A percentile compares a stretch with the other conserved stretches of the same genome.
Evolutionary conservation across 2,113 vertebrate species (phyloP).

Genomic region (Oryzias woworae): DNA sequence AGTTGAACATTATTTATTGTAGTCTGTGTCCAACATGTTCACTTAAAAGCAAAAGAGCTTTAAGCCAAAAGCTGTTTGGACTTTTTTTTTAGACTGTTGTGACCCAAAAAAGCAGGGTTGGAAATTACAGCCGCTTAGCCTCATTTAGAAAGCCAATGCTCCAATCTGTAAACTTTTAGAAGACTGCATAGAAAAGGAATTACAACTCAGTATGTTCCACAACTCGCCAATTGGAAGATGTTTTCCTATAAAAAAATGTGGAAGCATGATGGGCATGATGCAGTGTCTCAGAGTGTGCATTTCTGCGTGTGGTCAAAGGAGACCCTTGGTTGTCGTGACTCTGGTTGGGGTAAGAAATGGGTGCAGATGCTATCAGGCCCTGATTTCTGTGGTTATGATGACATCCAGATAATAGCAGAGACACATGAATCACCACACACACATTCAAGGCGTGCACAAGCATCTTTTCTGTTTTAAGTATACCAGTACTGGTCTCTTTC

Average conservation of each 20-base stretch:
- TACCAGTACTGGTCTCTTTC: conserved; percentile 25
- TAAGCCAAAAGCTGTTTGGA: conserved; percentile 4
- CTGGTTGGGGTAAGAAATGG: conserved; percentile 69
- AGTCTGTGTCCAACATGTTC: conserved; percentile 54
- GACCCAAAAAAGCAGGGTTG: conserved; percentile 38
- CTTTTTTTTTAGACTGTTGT: conserved; percentile 8
- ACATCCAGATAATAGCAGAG: conserved; percentile 79
- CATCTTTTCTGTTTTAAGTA: conserved; percentile 36
- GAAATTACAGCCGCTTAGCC: conserved; percentile 47
- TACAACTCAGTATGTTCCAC: conserved; percentile 74
- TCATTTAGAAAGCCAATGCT: conserved; percentile 58
- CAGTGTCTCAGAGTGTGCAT: conserved; percentile 35
- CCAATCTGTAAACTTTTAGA: conserved; percentile 72
- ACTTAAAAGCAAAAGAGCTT: conserved; percentile 34
- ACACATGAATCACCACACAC: conserved; percentile 17
- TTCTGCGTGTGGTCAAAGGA: conserved; percentile 78
- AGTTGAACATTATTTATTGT: conserved; percentile 12
- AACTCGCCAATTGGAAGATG: conserved; percentile 73
- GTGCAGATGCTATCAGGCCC: conserved; percentile 77
- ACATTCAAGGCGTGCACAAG: conserved; percentile 39
- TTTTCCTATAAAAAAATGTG: conserved; percentile 79
- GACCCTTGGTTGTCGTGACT: conserved; percentile 72
- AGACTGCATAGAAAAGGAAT: conserved; percentile 54
- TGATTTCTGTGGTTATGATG: conserved; percentile 79
- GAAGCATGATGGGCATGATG: conserved; percentile 38